These are phyloP conservation scores for Anthophora plumipes DNA, from an alignment of 2,888 invertebrate genomes.

Conservation along the genomic window DNA sequence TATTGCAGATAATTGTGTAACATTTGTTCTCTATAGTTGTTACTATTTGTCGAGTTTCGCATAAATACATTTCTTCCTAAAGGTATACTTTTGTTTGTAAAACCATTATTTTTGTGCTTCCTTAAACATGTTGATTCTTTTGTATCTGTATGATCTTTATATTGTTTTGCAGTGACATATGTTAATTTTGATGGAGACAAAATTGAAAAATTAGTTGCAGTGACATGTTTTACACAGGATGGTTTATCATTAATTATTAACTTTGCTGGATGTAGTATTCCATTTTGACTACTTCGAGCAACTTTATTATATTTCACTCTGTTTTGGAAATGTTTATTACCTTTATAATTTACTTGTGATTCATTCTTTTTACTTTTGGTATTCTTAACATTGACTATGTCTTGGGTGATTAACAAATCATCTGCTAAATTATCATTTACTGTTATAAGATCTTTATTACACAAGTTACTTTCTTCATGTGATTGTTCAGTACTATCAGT, in stretches of 20 bases:
- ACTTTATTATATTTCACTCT: not conserved
- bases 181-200: conserved; percentile 49
- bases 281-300: not conserved
- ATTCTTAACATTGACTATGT: not conserved
- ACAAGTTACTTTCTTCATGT: not conserved
- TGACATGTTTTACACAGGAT: no score
- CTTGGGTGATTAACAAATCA: not conserved
- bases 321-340: not conserved
- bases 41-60: not conserved
- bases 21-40: not conserved
- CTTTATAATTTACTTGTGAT: not conserved
- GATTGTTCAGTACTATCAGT: not conserved
- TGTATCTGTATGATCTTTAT: not conserved
- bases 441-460: not conserved
- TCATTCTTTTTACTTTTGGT: not conserved
- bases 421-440: not conserved
- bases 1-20: conserved; percentile 22
- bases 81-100: not conserved
- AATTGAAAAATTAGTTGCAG: conserved; percentile 5
- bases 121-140: not conserved
- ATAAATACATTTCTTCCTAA: not conserved
- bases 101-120: not conserved
- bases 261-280: conserved; percentile 46
- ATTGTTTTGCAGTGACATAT: not conserved
- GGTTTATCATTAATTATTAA: conserved; percentile 6